A percentile compares a stretch with the other conserved stretches of the same genome.
Conservation (phyloP, 1,140 invertebrate species). For the Homalodisca vitripennis region DNA sequence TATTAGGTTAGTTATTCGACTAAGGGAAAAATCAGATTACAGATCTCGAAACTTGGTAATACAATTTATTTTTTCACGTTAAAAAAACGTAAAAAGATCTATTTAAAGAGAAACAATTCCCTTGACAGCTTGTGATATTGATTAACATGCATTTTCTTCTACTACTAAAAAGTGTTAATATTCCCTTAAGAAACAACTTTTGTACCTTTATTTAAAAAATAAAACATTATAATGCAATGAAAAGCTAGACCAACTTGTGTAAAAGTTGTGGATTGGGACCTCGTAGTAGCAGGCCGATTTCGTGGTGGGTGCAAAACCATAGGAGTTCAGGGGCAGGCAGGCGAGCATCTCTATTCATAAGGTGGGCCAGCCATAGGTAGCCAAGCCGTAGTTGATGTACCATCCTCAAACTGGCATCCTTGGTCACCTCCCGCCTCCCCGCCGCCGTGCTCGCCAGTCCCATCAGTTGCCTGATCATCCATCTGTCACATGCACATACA, state of each 20-base stretch:
- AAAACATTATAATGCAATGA: too few species aligned
- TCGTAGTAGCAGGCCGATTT: conserved; percentile 60
- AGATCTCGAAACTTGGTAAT: too few species aligned
- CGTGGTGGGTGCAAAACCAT: conserved; percentile 66
- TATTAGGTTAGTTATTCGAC: too few species aligned
- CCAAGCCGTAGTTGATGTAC: conserved; percentile 62
- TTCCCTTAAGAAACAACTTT: too few species aligned
- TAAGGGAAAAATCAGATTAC: too few species aligned
- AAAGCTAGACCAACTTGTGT: conserved; percentile 58
- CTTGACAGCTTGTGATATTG: too few species aligned
- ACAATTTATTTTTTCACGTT: too few species aligned
- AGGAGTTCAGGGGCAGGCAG: conserved; percentile 66
- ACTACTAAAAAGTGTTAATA: too few species aligned
- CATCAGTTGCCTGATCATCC: conserved; percentile 54
- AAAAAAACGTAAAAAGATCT: too few species aligned
- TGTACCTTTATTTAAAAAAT: too few species aligned
- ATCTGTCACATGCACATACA: conserved; percentile 49
- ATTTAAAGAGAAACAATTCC: conserved; percentile 27
- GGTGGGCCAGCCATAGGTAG: conserved; percentile 55
- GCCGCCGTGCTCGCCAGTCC: conserved; percentile 61
- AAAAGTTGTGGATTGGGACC: conserved; percentile 50
- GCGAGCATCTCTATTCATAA: conserved; percentile 59
- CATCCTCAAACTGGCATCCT: conserved; percentile 59
- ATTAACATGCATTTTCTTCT: too few species aligned
- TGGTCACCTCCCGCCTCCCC: conserved; percentile 62